These are phyloP conservation scores for Lasaia peninsularis DNA, from an alignment of 1,140 invertebrate genomes.

Conservation along the genomic window DNA sequence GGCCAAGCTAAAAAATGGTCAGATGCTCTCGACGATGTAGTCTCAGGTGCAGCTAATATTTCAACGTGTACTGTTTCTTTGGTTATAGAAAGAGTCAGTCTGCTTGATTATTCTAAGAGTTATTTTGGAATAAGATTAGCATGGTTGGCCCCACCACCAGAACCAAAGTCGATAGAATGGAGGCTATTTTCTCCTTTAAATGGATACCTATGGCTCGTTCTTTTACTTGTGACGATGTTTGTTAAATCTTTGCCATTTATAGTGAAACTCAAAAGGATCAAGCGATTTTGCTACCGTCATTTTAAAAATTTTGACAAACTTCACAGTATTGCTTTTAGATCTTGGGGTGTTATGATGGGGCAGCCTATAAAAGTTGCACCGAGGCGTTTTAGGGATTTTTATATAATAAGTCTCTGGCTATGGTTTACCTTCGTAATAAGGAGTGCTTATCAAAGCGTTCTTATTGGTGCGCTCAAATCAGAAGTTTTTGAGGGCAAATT, in stretches of 20 bases:
- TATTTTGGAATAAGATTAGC: constrained; percentile 50
- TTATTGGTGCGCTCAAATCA: constrained; percentile 53
- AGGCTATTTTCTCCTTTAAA: constrained; percentile 48
- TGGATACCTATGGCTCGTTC: constrained; percentile 48
- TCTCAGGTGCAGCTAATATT: constrained; percentile 43
- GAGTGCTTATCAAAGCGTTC: constrained; percentile 55
- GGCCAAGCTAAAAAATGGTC: constrained; percentile 51
- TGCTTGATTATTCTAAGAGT: constrained; percentile 46
- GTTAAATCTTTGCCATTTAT: constrained; percentile 42
- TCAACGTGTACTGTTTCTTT: constrained; percentile 51
- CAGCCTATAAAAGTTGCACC: constrained; percentile 48
- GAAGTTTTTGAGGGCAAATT: constrained; percentile 42
- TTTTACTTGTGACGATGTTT: constrained; percentile 42
- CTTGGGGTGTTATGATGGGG: constrained; percentile 52
- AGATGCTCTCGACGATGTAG: constrained; percentile 48
- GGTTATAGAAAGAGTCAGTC: constrained; percentile 38
- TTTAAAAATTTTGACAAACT: constrained; percentile 48
- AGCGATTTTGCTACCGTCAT: constrained; percentile 35
- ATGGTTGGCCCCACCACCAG: constrained; percentile 49
- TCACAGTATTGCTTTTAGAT: constrained; percentile 39
- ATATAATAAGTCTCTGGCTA: constrained; percentile 51
- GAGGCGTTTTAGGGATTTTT: constrained; percentile 53
- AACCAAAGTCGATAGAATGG: constrained; percentile 41
- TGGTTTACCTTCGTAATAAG: constrained; percentile 58
- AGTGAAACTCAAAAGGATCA: constrained; percentile 34